Base-by-base conservation (phyloP, 92 coral and sea anemone species). In the Scolanthus callimorphus region DNA sequence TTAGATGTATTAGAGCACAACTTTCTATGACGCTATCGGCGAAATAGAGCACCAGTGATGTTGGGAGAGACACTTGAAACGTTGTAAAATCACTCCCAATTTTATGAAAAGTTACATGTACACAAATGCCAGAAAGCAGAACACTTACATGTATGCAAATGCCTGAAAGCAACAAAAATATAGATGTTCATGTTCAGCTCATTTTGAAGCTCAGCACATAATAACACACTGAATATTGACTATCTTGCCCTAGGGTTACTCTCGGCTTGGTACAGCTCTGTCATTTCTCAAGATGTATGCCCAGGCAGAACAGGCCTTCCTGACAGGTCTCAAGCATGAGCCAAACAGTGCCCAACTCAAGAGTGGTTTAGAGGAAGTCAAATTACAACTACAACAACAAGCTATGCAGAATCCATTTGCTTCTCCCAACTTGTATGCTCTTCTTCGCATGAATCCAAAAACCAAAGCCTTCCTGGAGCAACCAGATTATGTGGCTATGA, bases 201-300 rank as follows among this genome's bases (percentile, higher is more conserved):
- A n/a, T n/a, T n/a, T n/a, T n/a, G n/a, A n/a, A n/a, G n/a, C n/a
- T n/a, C n/a, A n/a, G n/a, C n/a, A n/a, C n/a, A n/a, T n/a, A n/a
- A n/a, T n/a, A n/a, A n/a, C n/a, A n/a, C n/a, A n/a, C n/a, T n/a
- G n/a, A n/a, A n/a, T n/a, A n/a, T n/a, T n/a, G n/a, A n/a, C 15
- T 34, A 6, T 34, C 15, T 15, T 34, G 15, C 41, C 15, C 15
- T 48, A 94, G 99, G 99, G 99, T 1, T 94, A 94, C 43, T 94
- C 99, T 24, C 80, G 99, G 27, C 77, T 94, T 17, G 99, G 99
- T 3, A 78, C 99, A 15, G 99, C 99, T 3, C 48, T 72, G 21
- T 69, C 94, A 9, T 94, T 94, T 30, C 97, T 94, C 25, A 46
- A 65, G 22, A 81, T 70, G 31, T 71, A 82, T 39, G 80, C 51